phyloP scores from a whole-genome alignment of 2,113 vertebrate genomes.

The Bubo bubo region DNA sequence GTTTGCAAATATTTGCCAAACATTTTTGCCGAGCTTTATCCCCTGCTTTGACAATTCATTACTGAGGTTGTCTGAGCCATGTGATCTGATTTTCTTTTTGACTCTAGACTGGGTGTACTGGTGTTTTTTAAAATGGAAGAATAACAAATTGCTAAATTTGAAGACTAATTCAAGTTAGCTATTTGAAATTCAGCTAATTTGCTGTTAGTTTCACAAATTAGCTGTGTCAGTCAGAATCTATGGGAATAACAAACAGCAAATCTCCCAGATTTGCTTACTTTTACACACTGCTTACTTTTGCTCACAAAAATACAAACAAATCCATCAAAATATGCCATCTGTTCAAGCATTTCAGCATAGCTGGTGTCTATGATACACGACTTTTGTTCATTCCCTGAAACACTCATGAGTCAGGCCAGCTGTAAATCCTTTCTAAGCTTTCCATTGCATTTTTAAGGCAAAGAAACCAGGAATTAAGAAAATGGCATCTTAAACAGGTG shows the following conservation, averaged over 20 bases:
- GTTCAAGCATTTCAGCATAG: not conserved
- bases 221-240: not conserved
- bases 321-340: not conserved
- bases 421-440: not conserved
- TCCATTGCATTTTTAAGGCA: not conserved
- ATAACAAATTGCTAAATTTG: not conserved
- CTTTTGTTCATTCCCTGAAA: not conserved
- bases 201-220: not conserved
- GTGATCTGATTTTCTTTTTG: not conserved
- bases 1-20: not conserved
- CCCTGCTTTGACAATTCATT: not conserved
- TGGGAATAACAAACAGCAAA: not conserved
- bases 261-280: not conserved
- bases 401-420: not conserved
- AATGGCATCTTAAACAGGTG: not conserved
- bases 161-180: not conserved
- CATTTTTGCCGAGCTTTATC: not conserved
- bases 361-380: fast-evolving
- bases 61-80: not conserved
- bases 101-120: not conserved
- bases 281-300: not conserved
- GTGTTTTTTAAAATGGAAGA: not conserved
- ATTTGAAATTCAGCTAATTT: not conserved
- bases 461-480: not conserved
- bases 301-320: not conserved